Evolutionary conservation across 2,888 invertebrate species (phyloP), one percentile per base, ranked within the genome.

Genomic region (Sarcophaga carnaria): DNA sequence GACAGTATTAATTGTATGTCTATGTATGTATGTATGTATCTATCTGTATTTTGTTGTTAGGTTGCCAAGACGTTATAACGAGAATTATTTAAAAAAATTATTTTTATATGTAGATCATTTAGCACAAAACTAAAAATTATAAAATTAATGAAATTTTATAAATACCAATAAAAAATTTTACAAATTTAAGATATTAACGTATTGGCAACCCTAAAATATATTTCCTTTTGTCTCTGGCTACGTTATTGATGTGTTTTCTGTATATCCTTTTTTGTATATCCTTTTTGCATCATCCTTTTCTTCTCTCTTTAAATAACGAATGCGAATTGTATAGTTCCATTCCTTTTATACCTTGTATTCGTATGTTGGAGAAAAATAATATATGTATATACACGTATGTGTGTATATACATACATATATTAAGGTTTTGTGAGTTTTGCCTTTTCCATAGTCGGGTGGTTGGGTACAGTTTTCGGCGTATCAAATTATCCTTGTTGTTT

Each of bases 381-480:
- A 14, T 20, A 17, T 49, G 17, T 64, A 63, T 27, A 64, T 25
- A 72, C 27, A 66, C 70, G 45, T 22, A 67, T 69, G 45, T 27
- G 22, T 14, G 27, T 70, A 60, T 47, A 14, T 74, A n/a, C 37
- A 14, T 49, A 49, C 2, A 14, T 17, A 54, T 17, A 54, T 54
- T 54, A 54, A 54, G 14, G 17, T 71, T 49, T 79, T 22, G 62
- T 64, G 20, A 72, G 66, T 45, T 72, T 77, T 60, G 25, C 27
- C 47, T 76, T 54, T 77, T 22, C 45, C 72, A n/a, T 63, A 63
- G 79, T 66, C 81, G 87, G 87, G 87, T 87, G 84, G 87, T 82
- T 87, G 87, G 84, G 87, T 87, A 87, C 87, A 87, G 87, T 87
- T 87, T 87, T 87, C 84, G 79, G 84, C 79, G 84, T 84, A 84